phyloP scores from a whole-genome alignment of 2,888 invertebrate species.

The Oxystoma pomonae region DNA sequence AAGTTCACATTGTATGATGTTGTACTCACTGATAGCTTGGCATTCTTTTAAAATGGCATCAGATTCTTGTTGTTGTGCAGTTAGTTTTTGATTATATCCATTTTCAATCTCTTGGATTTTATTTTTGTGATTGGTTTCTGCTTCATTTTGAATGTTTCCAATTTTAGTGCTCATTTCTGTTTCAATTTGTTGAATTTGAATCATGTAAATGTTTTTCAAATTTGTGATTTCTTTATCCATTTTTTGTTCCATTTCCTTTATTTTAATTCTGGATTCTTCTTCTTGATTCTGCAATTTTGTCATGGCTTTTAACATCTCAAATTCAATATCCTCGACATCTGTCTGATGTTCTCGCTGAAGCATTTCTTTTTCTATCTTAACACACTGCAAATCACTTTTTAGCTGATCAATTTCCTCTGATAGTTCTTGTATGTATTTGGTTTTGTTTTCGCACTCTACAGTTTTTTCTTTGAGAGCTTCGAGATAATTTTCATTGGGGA shows the following conservation, averaged over 20 bases:
- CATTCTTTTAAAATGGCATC: conserved; percentile 52
- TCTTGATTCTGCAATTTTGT: conserved; percentile 39
- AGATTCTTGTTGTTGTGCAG: conserved; percentile 45
- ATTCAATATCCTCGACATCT: conserved; percentile 40
- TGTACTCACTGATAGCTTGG: conserved; percentile 53
- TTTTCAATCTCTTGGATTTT: conserved; percentile 48
- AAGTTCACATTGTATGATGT: conserved; percentile 51
- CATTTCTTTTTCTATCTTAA: conserved; percentile 41
- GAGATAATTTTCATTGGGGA: conserved; percentile 20
- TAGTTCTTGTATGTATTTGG: conserved; percentile 50
- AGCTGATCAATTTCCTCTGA: conserved; percentile 51
- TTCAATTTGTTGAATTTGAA: conserved; percentile 36
- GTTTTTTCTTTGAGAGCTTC: conserved; percentile 52
- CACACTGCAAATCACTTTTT: conserved; percentile 46
- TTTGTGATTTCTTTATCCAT: conserved; percentile 29
- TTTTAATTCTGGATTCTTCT: conserved; percentile 27
- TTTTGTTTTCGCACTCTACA: conserved; percentile 54
- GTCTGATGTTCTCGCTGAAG: conserved; percentile 33
- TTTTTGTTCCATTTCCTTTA: conserved; percentile 29
- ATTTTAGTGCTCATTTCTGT: conserved; percentile 41
- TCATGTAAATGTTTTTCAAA: conserved; percentile 37
- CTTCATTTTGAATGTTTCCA: conserved; percentile 41
- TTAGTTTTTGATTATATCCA: conserved; percentile 45
- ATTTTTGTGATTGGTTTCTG: conserved; percentile 46
- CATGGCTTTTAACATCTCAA: conserved; percentile 39